phyloP scores from a whole-genome alignment of 2,888 invertebrate genomes.

The Acronicta psi region DNA sequence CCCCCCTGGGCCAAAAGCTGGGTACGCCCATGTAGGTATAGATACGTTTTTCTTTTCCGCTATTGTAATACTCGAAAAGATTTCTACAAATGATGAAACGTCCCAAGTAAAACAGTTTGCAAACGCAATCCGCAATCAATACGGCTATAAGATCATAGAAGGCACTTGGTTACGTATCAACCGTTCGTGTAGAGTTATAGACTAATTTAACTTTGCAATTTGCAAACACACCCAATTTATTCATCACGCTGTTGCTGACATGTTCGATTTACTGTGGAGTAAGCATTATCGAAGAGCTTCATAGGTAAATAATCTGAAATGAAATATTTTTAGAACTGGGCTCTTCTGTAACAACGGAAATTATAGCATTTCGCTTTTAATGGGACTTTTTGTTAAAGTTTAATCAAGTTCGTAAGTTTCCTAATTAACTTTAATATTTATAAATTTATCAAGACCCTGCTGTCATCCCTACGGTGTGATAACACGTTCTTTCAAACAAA shows the following conservation, averaged over 20 bases:
- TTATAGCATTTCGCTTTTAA: constrained; percentile 9
- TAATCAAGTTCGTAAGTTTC: constrained; percentile 17
- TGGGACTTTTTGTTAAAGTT: constrained; percentile 16
- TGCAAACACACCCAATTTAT: constrained; percentile 57
- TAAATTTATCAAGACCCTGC: constrained; percentile 2
- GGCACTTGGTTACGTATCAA: constrained; percentile 36
- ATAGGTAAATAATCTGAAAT: constrained; percentile 1
- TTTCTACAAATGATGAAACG: no score
- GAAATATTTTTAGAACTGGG: constrained; percentile 2
- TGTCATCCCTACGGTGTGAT: background rate
- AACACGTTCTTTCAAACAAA: background rate
- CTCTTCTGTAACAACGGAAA: constrained; percentile 12
- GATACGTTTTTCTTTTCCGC: no score
- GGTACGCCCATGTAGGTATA: no score
- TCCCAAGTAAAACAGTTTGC: no score
- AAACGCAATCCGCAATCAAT: no score
- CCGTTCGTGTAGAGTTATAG: constrained; percentile 37
- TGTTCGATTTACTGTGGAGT: constrained; percentile 46
- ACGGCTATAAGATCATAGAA: constrained; percentile 12
- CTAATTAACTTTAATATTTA: constrained; percentile 18
- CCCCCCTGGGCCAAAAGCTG: no score
- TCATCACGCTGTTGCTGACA: constrained; percentile 51
- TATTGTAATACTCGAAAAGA: no score
- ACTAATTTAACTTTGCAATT: constrained; percentile 66
- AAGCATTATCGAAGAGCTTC: background rate